These are phyloP conservation scores for Imbricaverruca yamaguchii DNA, from an alignment of 2,888 invertebrate genomes.

Conservation along the genomic window DNA sequence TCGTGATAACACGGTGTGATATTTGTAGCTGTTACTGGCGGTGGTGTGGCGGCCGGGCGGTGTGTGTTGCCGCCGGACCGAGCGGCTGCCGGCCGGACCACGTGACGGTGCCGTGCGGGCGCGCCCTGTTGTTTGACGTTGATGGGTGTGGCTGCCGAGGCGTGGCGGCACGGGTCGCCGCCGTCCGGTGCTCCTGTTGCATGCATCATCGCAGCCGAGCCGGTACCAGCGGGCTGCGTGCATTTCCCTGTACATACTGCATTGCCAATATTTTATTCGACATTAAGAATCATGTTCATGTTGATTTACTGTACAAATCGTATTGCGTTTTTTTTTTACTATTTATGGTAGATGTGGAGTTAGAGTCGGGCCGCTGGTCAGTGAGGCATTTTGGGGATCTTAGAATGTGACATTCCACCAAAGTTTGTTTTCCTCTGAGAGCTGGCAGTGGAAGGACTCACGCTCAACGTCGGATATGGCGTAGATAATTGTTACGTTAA, in stretches of 20 bases:
- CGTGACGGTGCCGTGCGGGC: no score
- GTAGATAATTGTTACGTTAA: slow-evolving; percentile 1
- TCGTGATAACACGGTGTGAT: slow-evolving; percentile 18
- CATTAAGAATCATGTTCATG: slow-evolving; percentile 19
- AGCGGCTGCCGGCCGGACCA: no score
- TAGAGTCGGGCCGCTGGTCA: neutral
- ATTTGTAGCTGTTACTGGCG: slow-evolving; percentile 9
- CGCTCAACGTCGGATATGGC: neutral
- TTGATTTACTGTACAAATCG: slow-evolving; percentile 17
- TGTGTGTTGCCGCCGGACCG: no score
- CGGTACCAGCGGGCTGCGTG: neutral
- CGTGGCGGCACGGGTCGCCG: neutral
- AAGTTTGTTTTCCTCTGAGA: slow-evolving; percentile 3
- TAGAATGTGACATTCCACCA: slow-evolving; percentile 20
- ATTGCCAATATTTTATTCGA: slow-evolving; percentile 14
- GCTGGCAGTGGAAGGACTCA: neutral
- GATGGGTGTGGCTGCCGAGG: neutral
- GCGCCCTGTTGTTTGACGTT: neutral
- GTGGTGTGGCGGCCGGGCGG: no score
- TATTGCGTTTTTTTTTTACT: slow-evolving; percentile 13
- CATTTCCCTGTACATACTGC: slow-evolving; percentile 16
- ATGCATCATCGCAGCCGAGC: neutral
- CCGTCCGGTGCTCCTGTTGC: neutral
- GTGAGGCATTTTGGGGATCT: neutral
- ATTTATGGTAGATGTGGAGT: neutral